Conservation (phyloP, 2,888 invertebrate species). For the Drosophila ezoana region DNA sequence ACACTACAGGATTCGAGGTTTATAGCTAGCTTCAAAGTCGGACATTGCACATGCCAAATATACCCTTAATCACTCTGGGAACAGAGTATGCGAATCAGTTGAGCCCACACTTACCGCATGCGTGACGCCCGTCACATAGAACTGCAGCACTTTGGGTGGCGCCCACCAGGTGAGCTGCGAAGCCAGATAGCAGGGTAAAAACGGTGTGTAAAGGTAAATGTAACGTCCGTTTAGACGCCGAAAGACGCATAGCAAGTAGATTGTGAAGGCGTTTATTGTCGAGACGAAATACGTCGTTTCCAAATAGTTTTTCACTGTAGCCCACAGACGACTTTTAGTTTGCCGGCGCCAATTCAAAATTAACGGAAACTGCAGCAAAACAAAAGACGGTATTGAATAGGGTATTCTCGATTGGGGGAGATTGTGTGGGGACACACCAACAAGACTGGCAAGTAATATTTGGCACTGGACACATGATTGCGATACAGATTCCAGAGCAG, state of each 20-base stretch:
- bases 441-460: conserved; percentile 58
- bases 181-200: conserved; percentile 33
- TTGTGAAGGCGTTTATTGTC: conserved; percentile 36
- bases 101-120: conserved; percentile 43
- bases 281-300: conserved; percentile 37
- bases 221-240: conserved; percentile 45
- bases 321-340: conserved; percentile 9
- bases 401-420: background rate
- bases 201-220: conserved; percentile 22
- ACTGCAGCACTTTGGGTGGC: conserved; percentile 36
- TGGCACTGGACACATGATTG: conserved; percentile 61
- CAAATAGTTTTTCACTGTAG: conserved; percentile 41
- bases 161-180: conserved; percentile 44
- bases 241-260: conserved; percentile 45
- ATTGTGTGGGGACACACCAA: conserved; percentile 39
- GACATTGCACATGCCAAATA: background rate
- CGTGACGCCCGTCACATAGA: conserved; percentile 49
- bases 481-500: conserved; percentile 64
- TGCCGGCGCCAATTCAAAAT: conserved; percentile 42
- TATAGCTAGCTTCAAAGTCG: no score
- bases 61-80: background rate
- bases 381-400: background rate
- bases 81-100: background rate
- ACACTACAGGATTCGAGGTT: no score
- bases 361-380: conserved; percentile 48